phyloP scores from a whole-genome alignment of 92 coral and sea anemone genomes.

The Palythoa caribaeorum region DNA sequence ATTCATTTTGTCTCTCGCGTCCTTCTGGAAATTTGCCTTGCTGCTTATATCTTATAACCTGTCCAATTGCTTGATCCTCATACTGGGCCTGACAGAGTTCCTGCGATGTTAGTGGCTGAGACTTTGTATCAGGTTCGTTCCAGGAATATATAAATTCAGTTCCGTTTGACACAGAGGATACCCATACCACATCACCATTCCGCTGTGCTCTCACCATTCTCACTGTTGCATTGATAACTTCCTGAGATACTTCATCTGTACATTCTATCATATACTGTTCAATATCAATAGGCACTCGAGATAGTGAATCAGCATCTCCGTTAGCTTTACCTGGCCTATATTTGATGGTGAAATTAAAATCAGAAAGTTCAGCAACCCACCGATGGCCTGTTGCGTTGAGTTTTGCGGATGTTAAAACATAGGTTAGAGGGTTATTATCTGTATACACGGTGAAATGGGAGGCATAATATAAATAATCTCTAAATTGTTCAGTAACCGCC shows the following conservation, averaged over 20 bases:
- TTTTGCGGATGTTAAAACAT: constrained; percentile 14
- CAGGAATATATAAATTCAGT: neutral
- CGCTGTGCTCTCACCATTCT: constrained; percentile 49
- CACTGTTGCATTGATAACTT: constrained; percentile 29
- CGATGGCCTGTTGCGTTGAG: constrained; percentile 34
- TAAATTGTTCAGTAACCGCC: constrained; percentile 31
- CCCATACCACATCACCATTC: constrained; percentile 30
- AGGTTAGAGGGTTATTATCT: constrained; percentile 66
- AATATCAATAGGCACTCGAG: constrained; percentile 49
- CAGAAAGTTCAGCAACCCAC: constrained; percentile 51
- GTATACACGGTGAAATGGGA: no score
- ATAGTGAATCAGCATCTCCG: constrained; percentile 44
- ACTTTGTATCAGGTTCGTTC: neutral
- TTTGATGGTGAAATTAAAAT: constrained; percentile 40
- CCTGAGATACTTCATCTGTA: constrained; percentile 35
- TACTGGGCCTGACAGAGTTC: constrained; percentile 53
- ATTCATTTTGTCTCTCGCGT: no score
- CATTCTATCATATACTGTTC: constrained; percentile 45
- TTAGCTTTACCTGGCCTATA: constrained; percentile 56
- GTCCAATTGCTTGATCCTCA: constrained; percentile 45
- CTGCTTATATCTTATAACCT: constrained; percentile 38
- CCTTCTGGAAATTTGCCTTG: constrained; percentile 38
- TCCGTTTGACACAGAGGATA: constrained; percentile 27
- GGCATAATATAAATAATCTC: neutral
- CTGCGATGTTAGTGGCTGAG: constrained; percentile 49